These are phyloP conservation scores for Etheostoma spectabile DNA, from an alignment of 2,113 vertebrate genomes.

Conservation along the genomic window DNA sequence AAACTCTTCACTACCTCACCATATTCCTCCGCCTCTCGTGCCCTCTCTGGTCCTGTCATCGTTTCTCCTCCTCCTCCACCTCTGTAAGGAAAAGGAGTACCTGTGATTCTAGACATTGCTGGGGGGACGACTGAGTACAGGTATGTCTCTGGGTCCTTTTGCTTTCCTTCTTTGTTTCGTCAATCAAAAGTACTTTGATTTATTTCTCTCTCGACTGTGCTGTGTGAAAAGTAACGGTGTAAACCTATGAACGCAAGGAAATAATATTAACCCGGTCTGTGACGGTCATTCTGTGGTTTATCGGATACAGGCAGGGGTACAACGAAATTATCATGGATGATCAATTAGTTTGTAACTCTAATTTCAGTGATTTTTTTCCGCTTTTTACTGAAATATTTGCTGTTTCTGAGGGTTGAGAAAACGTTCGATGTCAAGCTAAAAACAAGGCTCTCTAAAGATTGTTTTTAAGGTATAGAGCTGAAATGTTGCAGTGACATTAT, in stretches of 20 bases:
- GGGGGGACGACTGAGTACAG: slow-evolving; percentile 41
- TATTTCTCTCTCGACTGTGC: background rate
- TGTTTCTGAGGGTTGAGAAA: slow-evolving; percentile 9
- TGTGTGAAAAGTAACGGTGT: background rate
- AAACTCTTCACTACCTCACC: slow-evolving; percentile 25
- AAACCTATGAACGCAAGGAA: background rate
- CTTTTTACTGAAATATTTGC: background rate
- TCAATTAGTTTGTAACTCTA: slow-evolving; percentile 3
- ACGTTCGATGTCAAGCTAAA: background rate
- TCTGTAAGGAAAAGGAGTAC: slow-evolving; percentile 42
- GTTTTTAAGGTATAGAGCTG: background rate
- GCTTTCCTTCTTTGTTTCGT: slow-evolving; percentile 4
- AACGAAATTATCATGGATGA: background rate
- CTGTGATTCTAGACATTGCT: slow-evolving; percentile 28
- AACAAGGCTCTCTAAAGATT: background rate
- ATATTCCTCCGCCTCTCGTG: slow-evolving; percentile 25
- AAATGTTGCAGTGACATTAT: background rate
- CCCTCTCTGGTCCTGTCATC: slow-evolving; percentile 29
- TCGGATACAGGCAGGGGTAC: background rate
- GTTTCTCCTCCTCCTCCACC: slow-evolving; percentile 8
- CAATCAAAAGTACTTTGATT: background rate
- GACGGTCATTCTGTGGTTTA: slow-evolving; percentile 1
- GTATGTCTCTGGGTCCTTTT: slow-evolving; percentile 57
- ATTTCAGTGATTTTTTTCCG: background rate
- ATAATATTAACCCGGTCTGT: slow-evolving; percentile 5